Evolutionary conservation across 1,140 invertebrate species (phyloP), one percentile per base, ranked within the genome.

Genomic region (Eufriesea mexicana): DNA sequence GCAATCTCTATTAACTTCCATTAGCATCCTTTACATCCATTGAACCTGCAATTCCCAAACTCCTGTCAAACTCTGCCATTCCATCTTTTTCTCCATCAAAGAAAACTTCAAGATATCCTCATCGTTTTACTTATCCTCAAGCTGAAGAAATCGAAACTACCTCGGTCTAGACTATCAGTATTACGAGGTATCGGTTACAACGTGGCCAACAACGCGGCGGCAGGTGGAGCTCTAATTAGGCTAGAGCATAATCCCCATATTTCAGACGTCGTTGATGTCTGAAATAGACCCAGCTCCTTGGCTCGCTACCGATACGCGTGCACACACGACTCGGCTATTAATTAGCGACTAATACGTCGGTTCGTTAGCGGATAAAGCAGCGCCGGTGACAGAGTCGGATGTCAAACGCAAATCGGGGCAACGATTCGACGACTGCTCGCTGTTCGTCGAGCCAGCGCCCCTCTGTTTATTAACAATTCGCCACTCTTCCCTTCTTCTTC

Each of bases 271-370:
- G 35, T 35, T 4, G 35, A 35, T 35, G 35, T 4, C 35, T 16
- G 28, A 28, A 64, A 74, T 35, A 35, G 51, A 76, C 23, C 23
- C 14, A 18, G 35, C 14, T 74, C 25, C 72, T 42, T 2, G 51
- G 57, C 64, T 47, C 66, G 47, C 6, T 16, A 4, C 20, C 25
- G 76, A 84, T 49, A 28, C n/a, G 57, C 66, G 49, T 49, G 72
- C 59, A 20, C 42, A 79, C 25, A n/a, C n/a, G n/a, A 20, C 45
- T 73, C 47, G 47, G 9, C 57, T 84, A 87, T 89, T 89, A 90
- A 90, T 90, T 87, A 86, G 59, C 57, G 75, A 86, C 77, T 84
- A 84, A 89, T 89, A 86, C 55, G 81, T 67, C 79, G 71, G 51
- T 89, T 89, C 79, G 83, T 89, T 87, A 87, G 47, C 61, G 59